Base-by-base conservation (phyloP, 30 jellyfish, hydroid and myxozoan genomes). In the Hydractinia symbiolongicarpus region DNA sequence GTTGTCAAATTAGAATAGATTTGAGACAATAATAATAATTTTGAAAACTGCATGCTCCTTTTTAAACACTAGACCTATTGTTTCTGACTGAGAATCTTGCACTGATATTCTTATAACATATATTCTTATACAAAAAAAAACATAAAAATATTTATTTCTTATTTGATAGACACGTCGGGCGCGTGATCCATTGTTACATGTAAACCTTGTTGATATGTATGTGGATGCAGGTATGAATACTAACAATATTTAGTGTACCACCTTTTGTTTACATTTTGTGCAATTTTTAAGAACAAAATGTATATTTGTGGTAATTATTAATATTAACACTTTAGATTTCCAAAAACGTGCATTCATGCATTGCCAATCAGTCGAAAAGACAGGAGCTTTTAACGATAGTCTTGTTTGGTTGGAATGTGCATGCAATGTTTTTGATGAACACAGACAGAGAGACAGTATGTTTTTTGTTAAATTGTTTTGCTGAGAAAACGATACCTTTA, bases 161-260 rank as follows among this genome's bases (percentile, higher is more conserved):
- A 64, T 51, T 30, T 66, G 30, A 19, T 79, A 90, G 97, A 85
- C 91, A 50, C 85, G 94, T 40, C 73, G 86, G n/a, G 95, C 97
- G 61, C 79, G 95, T 17, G 95, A 90, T 57, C 72, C 95, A 5
- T 81, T 83, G n/a, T 81, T 90, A 8, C 97, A 90, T 79, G 68
- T 85, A 9, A 90, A 90, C 67, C 90, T 90, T 15, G 87, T 90
- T 30, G 82, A 77, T 19, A 76, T 81, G 51, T 90, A 90, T 58
- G 53, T 78, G 83, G 97, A 82, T 50, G 83, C 83, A 89, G 97
- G 97, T 89, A 60, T 17, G 8, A 60, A 4, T 79, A 7, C 19
- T 6, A 6, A 50, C 9, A 9, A 54, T 7, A 11, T 67, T 21
- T 49, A 15, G 11, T 15, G 50, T 13, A 21, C 14, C 19, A 20